Evolutionary conservation across 2,797 vertebrate species (phyloP), one percentile per base, ranked within the genome.

Genomic region (Harpagifer antarcticus): DNA sequence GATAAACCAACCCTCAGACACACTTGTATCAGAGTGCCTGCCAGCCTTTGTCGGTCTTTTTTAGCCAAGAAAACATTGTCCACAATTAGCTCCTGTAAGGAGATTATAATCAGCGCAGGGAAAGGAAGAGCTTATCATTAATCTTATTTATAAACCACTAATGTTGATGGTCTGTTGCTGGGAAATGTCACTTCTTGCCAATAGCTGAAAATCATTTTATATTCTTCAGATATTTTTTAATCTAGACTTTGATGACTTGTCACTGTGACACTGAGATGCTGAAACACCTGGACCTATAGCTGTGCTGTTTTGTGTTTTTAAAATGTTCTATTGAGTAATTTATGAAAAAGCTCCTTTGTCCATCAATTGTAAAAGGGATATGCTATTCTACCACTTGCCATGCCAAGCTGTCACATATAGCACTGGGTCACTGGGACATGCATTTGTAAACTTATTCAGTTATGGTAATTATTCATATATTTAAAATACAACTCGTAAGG

Each of bases 261-360:
- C 86, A 92, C 90, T 93, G 92, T 94, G 93, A 93, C 82, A 79
- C 72, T 83, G 70, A 84, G 66, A 93, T 91, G 90, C 91, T 93
- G 91, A 92, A 90, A 83, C 43, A 68, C 83, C 74, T 81, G 78
- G 79, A 91, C 83, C 85, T 91, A 75, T 86, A 84, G 89, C 88
- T 90, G 89, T 91, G 89, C 90, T 90, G 82, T 74, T 87, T 81
- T 77, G 57, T 80, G 61, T 81, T 85, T 79, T 7, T 79, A 63
- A 62, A 69, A 66, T 73, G 67, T 83, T 74, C 50, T 85, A 40
- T 84, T 60, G 19, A 82, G 27, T 88, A 86, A 88, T 63, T 86
- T 90, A 86, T 89, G 48, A 88, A 88, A 87, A 76, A 80, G 81
- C 73, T 84, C 87, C 71, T 72, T 72, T 82, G 50, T 78, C 55